A percentile compares a stretch with the other conserved stretches of the same genome.
Evolutionary conservation across 1,140 invertebrate species (phyloP).

Genomic region (Orchesella cincta): DNA sequence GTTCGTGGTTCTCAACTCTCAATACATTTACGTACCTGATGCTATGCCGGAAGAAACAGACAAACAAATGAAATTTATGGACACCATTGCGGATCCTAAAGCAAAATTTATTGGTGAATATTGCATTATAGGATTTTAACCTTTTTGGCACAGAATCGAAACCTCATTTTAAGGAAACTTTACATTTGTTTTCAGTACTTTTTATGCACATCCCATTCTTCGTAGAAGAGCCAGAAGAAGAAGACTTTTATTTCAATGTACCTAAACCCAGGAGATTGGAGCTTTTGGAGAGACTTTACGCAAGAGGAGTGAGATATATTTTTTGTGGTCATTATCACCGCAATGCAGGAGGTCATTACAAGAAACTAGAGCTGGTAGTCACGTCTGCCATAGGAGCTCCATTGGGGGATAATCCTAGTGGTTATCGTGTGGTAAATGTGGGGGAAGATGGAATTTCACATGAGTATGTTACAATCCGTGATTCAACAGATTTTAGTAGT

Average conservation of each 20-base stretch:
- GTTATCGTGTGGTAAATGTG: conserved; percentile 59
- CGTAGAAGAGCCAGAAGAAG: conserved; percentile 56
- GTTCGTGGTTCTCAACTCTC: conserved; percentile 62
- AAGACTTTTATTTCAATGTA: conserved; percentile 58
- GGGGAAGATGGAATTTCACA: conserved; percentile 54
- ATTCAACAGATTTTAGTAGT: conserved; percentile 41
- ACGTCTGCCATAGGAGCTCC: conserved; percentile 62
- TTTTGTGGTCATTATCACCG: conserved; percentile 64
- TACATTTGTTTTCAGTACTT: conserved; percentile 55
- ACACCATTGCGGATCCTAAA: conserved; percentile 2
- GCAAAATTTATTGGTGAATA: conserved; percentile 44
- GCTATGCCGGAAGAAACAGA: conserved; percentile 53
- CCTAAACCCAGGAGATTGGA: conserved; percentile 52
- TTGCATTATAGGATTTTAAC: too few relatives aligned
- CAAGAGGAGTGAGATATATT: conserved; percentile 56
- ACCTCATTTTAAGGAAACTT: neutral
- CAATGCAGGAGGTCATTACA: conserved; percentile 59
- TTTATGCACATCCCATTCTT: conserved; percentile 66
- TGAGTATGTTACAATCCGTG: conserved; percentile 54
- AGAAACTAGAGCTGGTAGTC: conserved; percentile 59
- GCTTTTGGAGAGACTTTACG: conserved; percentile 58
- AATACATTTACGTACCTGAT: conserved; percentile 57
- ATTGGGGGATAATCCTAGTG: conserved; percentile 57
- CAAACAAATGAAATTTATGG: conserved; percentile 57
- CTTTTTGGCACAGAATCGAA: neutral